A percentile compares a stretch with the other conserved stretches of the same genome.
phyloP scores from a whole-genome alignment of 2,888 invertebrate species.

The Thereva unica region DNA sequence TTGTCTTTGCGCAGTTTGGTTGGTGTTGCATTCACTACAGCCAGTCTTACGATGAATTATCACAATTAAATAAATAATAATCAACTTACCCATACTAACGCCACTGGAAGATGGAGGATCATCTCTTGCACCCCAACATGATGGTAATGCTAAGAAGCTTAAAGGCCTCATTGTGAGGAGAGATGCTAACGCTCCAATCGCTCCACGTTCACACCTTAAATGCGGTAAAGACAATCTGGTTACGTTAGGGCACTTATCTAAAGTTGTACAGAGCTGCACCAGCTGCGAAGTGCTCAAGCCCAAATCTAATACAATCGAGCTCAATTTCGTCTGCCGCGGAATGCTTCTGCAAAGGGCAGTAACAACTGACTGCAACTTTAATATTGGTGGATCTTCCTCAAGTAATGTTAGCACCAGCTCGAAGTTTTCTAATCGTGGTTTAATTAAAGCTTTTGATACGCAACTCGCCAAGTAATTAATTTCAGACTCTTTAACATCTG shows the following conservation, averaged over 20 bases:
- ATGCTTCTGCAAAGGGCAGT: conserved; percentile 59
- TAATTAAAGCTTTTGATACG: conserved; percentile 58
- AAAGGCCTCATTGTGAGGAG: conserved; percentile 59
- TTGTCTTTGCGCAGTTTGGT: no score
- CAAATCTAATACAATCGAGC: conserved; percentile 61
- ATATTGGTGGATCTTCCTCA: conserved; percentile 60
- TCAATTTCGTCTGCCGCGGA: conserved; percentile 53
- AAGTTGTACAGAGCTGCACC: conserved; percentile 60
- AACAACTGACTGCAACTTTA: conserved; percentile 61
- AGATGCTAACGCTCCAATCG: conserved; percentile 60
- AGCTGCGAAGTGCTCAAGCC: conserved; percentile 62
- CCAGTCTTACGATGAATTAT: background rate
- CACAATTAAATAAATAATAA: conserved; percentile 13
- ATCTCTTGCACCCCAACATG: conserved; percentile 61
- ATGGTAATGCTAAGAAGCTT: conserved; percentile 60
- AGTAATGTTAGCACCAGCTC: conserved; percentile 62
- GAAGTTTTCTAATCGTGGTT: conserved; percentile 60
- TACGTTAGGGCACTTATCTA: conserved; percentile 60
- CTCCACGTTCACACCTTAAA: conserved; percentile 62
- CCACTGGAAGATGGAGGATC: conserved; percentile 61
- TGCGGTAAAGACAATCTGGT: conserved; percentile 62
- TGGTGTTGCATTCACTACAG: no score
- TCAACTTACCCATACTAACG: conserved; percentile 59
- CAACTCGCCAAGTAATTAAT: conserved; percentile 59
- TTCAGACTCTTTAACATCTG: conserved; percentile 61